These are phyloP conservation scores for Drosophila pachea DNA, from an alignment of 1,140 invertebrate genomes.

Conservation along the genomic window DNA sequence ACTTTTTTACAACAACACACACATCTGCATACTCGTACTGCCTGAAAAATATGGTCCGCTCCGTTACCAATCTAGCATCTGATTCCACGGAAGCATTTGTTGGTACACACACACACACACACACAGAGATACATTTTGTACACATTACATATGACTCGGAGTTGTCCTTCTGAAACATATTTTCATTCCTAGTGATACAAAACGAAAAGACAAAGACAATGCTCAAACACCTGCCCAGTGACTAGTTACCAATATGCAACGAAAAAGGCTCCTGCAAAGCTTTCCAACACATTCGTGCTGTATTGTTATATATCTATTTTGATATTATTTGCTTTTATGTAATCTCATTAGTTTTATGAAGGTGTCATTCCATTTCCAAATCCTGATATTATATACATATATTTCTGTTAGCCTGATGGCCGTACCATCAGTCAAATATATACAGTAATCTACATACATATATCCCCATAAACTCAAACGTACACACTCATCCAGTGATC, in stretches of 20 bases:
- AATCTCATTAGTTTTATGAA: conserved; percentile 35
- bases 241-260: conserved; percentile 28
- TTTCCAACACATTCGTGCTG: conserved; percentile 37
- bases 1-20: conserved; percentile 8
- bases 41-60: conserved; percentile 1
- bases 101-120: conserved; percentile 11
- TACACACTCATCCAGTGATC: conserved; percentile 8
- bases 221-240: conserved; percentile 29
- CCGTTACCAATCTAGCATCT: neutral
- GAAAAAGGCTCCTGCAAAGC: conserved; percentile 47
- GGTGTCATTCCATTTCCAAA: neutral
- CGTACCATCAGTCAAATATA: conserved; percentile 3
- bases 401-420: conserved; percentile 9
- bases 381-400: conserved; percentile 22
- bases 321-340: conserved; percentile 30
- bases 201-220: conserved; percentile 20
- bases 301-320: conserved; percentile 6
- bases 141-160: conserved; percentile 2
- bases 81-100: neutral
- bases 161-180: conserved; percentile 26
- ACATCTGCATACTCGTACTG: conserved; percentile 10
- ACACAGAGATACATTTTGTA: neutral
- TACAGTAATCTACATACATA: neutral
- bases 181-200: conserved; percentile 43
- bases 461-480: neutral